These are phyloP conservation scores for Okapia johnstoni DNA, from an alignment of 2,113 vertebrate genomes.

Conservation along the genomic window DNA sequence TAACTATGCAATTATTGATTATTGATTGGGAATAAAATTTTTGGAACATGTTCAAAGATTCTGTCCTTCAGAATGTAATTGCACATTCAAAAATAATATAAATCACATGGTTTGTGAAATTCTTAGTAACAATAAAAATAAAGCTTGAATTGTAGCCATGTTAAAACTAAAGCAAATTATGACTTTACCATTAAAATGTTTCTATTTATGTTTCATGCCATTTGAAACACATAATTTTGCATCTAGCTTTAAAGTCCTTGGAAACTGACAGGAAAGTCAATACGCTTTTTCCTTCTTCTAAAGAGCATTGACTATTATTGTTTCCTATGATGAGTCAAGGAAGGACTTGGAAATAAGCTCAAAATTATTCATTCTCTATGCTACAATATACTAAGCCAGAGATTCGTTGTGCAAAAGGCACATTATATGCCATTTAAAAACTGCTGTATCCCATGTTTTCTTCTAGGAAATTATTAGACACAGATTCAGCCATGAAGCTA, in stretches of 20 bases:
- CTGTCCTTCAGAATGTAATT: background rate
- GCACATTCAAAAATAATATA: background rate
- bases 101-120: background rate
- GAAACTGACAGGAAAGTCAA: background rate
- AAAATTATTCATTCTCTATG: background rate
- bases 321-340: background rate
- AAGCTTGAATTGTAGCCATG: background rate
- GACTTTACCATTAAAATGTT: background rate
- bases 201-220: background rate
- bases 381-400: background rate
- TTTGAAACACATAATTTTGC: background rate
- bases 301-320: background rate
- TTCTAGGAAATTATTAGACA: background rate
- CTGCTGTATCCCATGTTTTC: background rate
- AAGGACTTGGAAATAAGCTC: background rate
- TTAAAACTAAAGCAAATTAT: background rate
- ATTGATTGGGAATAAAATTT: background rate
- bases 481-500: background rate
- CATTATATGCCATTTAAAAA: background rate
- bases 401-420: background rate
- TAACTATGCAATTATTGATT: conserved; percentile 1
- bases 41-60: background rate
- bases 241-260: background rate
- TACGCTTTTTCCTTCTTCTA: background rate
- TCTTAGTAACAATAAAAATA: background rate